Evolutionary conservation across 2,797 vertebrate genomes (phyloP), one percentile per base, ranked within the genome.

Genomic region (Phrynocephalus forsythii): DNA sequence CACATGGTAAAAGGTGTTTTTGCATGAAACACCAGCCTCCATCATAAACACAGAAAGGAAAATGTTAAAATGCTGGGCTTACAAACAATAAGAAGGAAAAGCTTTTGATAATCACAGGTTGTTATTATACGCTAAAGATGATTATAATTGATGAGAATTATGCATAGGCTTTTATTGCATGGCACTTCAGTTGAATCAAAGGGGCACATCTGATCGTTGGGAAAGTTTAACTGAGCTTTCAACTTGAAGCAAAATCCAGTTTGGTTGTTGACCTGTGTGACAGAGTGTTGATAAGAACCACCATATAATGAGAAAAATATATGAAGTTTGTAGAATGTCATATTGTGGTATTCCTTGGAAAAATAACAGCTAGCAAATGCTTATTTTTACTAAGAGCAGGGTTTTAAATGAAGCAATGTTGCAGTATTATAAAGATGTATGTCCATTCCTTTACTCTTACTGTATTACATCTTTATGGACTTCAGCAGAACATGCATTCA

Each of bases 121-220:
- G 38, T 44, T 44, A 44, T 44, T 44, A 44, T 44, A 44, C 5
- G 7, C 78, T 87, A 67, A 93, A 89, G 83, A 90, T 89, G 67
- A 93, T 93, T 93, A 83, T 92, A 93, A 92, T 85, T 94, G 60
- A 90, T 92, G 89, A 79, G 85, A 92, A 91, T 94, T 93, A 92
- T 88, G 89, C 83, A 92, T 83, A 91, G 67, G 28, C 50, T 81
- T 91, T 92, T 92, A 90, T 90, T 1, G 6, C 73, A 44, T 88
- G 90, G 83, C 68, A 68, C 91, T 91, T 89, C 88, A 82, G 82
- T 86, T 89, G 0, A 1, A 82, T 90, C 84, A 88, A 91, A 90
- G 73, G 2, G 77, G 73, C 90, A 86, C 68, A 89, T 91, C 81
- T 89, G 72, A 91, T 90, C 66, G 2, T 69, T 67, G 8, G 44